A percentile compares a stretch with the other conserved stretches of the same genome.
phyloP scores from a whole-genome alignment of 2,888 invertebrate species.

The Ormyrus pomaceus region DNA sequence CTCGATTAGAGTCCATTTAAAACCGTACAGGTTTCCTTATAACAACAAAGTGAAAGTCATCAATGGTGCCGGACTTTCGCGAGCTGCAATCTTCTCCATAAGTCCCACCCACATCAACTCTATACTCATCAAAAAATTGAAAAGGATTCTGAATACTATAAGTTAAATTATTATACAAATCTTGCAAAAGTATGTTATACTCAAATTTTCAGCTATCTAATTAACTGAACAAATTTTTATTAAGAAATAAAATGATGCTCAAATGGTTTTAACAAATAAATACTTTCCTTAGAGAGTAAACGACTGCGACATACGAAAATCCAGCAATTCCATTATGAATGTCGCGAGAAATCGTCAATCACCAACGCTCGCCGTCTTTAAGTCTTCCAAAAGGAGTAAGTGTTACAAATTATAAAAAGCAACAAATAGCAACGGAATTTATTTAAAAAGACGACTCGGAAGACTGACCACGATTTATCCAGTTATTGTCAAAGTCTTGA shows the following conservation, averaged over 20 bases:
- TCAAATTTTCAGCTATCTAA: too few species aligned
- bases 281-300: neutral
- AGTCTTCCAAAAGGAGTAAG: constrained; percentile 50
- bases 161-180: too few species aligned
- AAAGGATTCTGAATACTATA: too few species aligned
- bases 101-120: constrained; percentile 21
- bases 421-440: constrained; percentile 36
- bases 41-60: constrained; percentile 51
- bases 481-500: constrained; percentile 72
- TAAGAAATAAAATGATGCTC: too few species aligned
- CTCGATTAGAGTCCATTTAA: constrained; percentile 47
- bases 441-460: constrained; percentile 42
- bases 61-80: constrained; percentile 33
- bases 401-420: constrained; percentile 19
- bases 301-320: constrained; percentile 32
- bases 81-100: constrained; percentile 2
- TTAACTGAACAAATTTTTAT: too few species aligned
- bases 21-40: constrained; percentile 46
- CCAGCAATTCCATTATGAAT: constrained; percentile 12
- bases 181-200: too few species aligned
- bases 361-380: constrained; percentile 65
- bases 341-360: constrained; percentile 60
- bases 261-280: too few species aligned
- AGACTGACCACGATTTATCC: constrained; percentile 59
- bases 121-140: neutral